phyloP scores from a whole-genome alignment of 2,113 vertebrate genomes.

The Apus apus region DNA sequence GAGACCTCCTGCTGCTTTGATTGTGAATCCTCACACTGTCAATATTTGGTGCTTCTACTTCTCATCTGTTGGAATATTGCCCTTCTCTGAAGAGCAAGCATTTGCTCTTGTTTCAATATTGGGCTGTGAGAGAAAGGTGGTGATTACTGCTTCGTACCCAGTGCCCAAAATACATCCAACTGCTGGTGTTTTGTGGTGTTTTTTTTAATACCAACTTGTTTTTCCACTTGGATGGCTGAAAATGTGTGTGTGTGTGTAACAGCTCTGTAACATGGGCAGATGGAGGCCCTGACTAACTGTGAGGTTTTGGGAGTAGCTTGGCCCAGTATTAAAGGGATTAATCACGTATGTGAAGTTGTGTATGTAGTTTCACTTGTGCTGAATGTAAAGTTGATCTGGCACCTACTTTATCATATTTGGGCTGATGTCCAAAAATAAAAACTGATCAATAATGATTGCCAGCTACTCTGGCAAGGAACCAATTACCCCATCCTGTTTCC shows the following conservation, averaged over 20 bases:
- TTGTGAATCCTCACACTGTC: not conserved
- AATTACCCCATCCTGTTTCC: constrained; percentile 31
- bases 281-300: constrained; percentile 25
- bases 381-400: not conserved
- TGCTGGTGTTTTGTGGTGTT: not conserved
- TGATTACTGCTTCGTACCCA: constrained; percentile 1
- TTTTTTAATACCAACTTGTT: constrained; percentile 25
- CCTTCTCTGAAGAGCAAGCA: constrained; percentile 42
- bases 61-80: not conserved
- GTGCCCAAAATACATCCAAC: not conserved
- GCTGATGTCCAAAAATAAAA: constrained; percentile 5
- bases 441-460: not conserved
- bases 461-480: constrained; percentile 17
- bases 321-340: not conserved
- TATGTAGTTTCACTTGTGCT: not conserved
- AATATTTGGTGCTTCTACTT: constrained; percentile 20
- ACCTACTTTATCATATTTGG: not conserved
- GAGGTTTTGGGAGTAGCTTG: not conserved
- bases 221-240: constrained; percentile 22
- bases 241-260: not conserved
- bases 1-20: not conserved
- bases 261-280: not conserved
- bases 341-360: not conserved
- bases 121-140: not conserved
- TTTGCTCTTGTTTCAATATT: constrained; percentile 42